Evolutionary conservation across 53 echinoderm and acorn worm genomes (phyloP).

Genomic region (Astropecten irregularis): DNA sequence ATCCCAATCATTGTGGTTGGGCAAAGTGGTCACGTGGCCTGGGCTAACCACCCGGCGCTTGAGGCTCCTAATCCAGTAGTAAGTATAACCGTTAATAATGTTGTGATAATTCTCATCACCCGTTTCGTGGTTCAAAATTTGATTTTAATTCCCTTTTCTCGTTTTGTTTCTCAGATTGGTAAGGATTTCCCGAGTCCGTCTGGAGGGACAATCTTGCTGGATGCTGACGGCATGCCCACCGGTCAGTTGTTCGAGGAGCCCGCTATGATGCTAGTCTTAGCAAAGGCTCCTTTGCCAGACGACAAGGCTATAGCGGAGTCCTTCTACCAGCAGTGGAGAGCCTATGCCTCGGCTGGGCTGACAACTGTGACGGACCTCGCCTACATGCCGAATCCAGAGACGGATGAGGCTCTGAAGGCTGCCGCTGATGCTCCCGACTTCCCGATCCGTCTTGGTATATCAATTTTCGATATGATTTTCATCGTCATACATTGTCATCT

Average conservation of each 20-base stretch:
- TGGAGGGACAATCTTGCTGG: conserved; percentile 60
- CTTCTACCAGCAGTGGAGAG: conserved; percentile 19
- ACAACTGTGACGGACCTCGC: conserved; percentile 67
- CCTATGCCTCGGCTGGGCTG: conserved; percentile 63
- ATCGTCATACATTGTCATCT: no score
- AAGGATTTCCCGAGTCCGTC: conserved; percentile 22
- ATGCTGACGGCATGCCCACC: conserved; percentile 50
- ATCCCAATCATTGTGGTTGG: conserved; percentile 42
- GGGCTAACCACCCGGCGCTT: conserved; percentile 30
- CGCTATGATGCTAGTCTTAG: conserved; percentile 40
- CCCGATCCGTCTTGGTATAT: conserved; percentile 50
- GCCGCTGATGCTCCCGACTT: conserved; percentile 34
- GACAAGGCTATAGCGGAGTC: neutral
- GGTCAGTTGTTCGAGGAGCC: conserved; percentile 68
- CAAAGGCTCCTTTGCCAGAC: conserved; percentile 22
- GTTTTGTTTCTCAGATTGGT: conserved; percentile 41
- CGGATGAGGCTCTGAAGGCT: conserved; percentile 29
- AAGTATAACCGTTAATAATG: no score
- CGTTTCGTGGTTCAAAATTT: no score
- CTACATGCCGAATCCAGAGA: conserved; percentile 45
- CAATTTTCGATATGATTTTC: no score
- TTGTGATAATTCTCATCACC: no score
- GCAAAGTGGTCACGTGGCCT: conserved; percentile 39
- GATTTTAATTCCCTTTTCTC: no score
- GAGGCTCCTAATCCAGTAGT: no score